Percentiles rank a stretch among this genome's conserved stretches.
phyloP scores from a whole-genome alignment of 1,140 invertebrate genomes.

The Drosophila rhopaloa region DNA sequence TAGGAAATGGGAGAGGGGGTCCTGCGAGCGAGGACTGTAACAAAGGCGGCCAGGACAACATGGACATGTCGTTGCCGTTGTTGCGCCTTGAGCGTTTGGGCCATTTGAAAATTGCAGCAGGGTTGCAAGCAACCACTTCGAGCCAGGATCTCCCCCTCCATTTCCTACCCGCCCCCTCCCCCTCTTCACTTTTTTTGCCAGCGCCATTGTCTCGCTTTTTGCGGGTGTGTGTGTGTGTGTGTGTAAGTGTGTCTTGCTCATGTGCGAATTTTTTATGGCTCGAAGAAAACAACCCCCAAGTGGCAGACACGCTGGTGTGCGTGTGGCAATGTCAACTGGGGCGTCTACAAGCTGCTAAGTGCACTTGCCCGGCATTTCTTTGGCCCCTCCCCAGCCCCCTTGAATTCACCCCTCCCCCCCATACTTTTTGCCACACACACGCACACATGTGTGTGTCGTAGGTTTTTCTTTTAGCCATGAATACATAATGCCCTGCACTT shows the following conservation, averaged over 20 bases:
- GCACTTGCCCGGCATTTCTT: slow-evolving; percentile 77
- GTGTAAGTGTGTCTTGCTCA: slow-evolving; percentile 52
- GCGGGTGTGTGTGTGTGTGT: slow-evolving; percentile 10
- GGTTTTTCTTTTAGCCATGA: slow-evolving; percentile 62
- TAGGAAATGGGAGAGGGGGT: neutral
- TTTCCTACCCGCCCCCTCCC: neutral
- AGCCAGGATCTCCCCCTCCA: slow-evolving; percentile 13
- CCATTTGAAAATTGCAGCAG: slow-evolving; percentile 80
- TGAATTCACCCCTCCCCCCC: neutral
- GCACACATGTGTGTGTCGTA: slow-evolving; percentile 4
- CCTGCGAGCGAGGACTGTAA: slow-evolving; percentile 24
- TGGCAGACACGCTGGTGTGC: slow-evolving; percentile 43
- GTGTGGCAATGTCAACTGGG: slow-evolving; percentile 79
- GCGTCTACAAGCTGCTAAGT: slow-evolving; percentile 81
- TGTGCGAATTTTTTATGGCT: slow-evolving; percentile 78
- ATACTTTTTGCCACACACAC: slow-evolving; percentile 1
- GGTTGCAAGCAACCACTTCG: slow-evolving; percentile 62
- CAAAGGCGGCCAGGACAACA: slow-evolving; percentile 77
- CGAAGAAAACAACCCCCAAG: slow-evolving; percentile 76
- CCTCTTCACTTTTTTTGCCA: neutral
- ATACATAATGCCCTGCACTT: slow-evolving; percentile 80
- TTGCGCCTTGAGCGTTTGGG: slow-evolving; percentile 77
- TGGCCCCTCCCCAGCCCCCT: slow-evolving; percentile 1
- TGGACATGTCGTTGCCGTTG: slow-evolving; percentile 56
- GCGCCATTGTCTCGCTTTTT: slow-evolving; percentile 62